phyloP scores from a whole-genome alignment of 2,888 invertebrate species.

The Himalopsyche anomala region DNA sequence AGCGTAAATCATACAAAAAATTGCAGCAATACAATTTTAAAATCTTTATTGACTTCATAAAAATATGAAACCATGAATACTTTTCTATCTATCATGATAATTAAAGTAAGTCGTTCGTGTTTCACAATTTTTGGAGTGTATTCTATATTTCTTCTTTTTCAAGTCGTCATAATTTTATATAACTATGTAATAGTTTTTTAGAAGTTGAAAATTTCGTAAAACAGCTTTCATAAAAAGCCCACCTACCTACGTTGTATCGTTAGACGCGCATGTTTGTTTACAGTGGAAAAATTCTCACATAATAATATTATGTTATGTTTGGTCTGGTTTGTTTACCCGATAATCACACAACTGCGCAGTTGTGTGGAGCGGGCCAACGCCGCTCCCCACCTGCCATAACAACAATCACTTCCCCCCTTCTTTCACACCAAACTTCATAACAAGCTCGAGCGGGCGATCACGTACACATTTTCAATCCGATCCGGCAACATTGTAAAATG shows the following conservation, averaged over 20 bases:
- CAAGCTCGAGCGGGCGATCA: constrained; percentile 10
- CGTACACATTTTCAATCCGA: constrained; percentile 1
- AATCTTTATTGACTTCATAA: no score
- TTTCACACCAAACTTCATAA: not conserved
- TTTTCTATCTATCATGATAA: no score
- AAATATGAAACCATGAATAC: no score
- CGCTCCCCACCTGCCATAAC: constrained; percentile 1
- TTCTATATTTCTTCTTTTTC: no score
- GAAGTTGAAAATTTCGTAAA: not conserved
- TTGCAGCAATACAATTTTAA: no score
- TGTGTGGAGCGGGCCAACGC: not conserved
- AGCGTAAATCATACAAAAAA: no score
- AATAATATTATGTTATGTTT: constrained; percentile 19
- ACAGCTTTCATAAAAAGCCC: not conserved
- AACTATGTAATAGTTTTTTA: no score
- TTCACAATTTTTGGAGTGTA: no score
- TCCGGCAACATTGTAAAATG: constrained; percentile 29
- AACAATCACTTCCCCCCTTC: constrained; percentile 16
- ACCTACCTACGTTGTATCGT: not conserved
- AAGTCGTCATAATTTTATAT: no score
- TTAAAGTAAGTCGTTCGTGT: no score
- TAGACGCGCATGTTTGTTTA: constrained; percentile 7
- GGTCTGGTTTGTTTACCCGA: constrained; percentile 20
- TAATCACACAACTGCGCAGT: constrained; percentile 6
- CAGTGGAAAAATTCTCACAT: constrained; percentile 16